Evolutionary conservation across 2,888 invertebrate species (phyloP).

Genomic region (Drosophila merina): DNA sequence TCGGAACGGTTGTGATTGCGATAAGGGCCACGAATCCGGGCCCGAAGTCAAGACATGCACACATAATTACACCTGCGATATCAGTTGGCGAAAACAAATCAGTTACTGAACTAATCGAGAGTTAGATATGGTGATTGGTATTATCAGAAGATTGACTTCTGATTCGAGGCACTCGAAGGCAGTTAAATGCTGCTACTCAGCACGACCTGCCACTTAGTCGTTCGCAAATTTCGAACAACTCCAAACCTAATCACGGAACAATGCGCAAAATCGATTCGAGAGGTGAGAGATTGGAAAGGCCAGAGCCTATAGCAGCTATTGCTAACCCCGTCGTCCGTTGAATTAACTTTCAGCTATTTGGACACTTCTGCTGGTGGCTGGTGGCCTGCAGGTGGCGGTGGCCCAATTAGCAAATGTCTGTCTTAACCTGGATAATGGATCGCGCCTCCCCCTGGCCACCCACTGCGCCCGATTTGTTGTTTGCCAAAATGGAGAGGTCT

Average conservation of each 20-base stretch:
- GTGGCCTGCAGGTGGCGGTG: constrained; percentile 4
- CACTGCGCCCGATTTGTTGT: constrained; percentile 69
- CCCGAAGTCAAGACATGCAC: constrained; percentile 42
- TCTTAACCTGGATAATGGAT: constrained; percentile 59
- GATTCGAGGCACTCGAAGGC: constrained; percentile 45
- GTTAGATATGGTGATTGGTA: constrained; percentile 60
- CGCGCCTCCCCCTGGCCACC: constrained; percentile 50
- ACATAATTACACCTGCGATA: constrained; percentile 57
- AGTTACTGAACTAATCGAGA: constrained; percentile 57
- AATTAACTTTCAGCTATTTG: not conserved
- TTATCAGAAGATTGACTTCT: constrained; percentile 70
- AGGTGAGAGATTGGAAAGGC: constrained; percentile 28
- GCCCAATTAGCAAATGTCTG: constrained; percentile 56
- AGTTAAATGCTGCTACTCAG: constrained; percentile 48
- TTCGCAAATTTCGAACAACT: constrained; percentile 36
- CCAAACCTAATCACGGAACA: constrained; percentile 24
- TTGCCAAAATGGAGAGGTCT: constrained; percentile 57
- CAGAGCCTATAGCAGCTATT: not conserved
- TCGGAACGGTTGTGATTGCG: not conserved
- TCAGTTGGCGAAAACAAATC: constrained; percentile 21
- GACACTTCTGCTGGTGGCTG: constrained; percentile 31
- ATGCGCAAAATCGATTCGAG: constrained; percentile 31
- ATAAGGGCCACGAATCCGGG: constrained; percentile 12
- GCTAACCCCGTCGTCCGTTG: not conserved
- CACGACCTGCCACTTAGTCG: constrained; percentile 42